These are phyloP conservation scores for Ctenomys sociabilis DNA, from an alignment of 2,113 vertebrate species.

Conservation along the genomic window DNA sequence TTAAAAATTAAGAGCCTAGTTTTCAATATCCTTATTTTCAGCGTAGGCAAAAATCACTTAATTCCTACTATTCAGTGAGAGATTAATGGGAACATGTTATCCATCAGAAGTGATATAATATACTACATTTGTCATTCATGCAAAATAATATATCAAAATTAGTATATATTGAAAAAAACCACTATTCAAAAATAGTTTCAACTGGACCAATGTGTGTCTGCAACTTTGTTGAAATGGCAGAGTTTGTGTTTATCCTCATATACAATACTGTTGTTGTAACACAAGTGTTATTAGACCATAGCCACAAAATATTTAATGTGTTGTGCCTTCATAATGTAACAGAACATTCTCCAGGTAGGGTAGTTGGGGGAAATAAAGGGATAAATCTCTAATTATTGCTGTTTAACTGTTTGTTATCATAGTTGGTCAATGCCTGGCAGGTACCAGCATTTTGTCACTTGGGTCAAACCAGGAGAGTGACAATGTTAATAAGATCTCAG, in stretches of 20 bases:
- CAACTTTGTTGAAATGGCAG: slow-evolving; percentile 85
- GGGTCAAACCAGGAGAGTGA: slow-evolving; percentile 85
- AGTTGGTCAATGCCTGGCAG: slow-evolving; percentile 93
- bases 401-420: slow-evolving; percentile 92
- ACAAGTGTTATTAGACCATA: slow-evolving; percentile 91
- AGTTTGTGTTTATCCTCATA: slow-evolving; percentile 88
- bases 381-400: slow-evolving; percentile 89
- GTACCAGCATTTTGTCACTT: slow-evolving; percentile 88
- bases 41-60: slow-evolving; percentile 76
- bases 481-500: slow-evolving; percentile 88
- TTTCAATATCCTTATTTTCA: slow-evolving; percentile 74
- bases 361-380: slow-evolving; percentile 89
- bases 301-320: slow-evolving; percentile 93
- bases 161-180: slow-evolving; percentile 75
- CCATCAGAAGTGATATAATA: slow-evolving; percentile 74
- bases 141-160: slow-evolving; percentile 76
- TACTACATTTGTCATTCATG: slow-evolving; percentile 70
- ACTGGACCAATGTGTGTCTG: slow-evolving; percentile 87
- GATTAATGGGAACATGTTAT: slow-evolving; percentile 66
- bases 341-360: slow-evolving; percentile 91
- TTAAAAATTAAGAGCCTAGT: slow-evolving; percentile 75
- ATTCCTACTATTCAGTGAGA: slow-evolving; percentile 74
- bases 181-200: slow-evolving; percentile 80
- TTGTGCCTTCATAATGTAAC: slow-evolving; percentile 97
- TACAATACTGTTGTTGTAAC: slow-evolving; percentile 89